Percentiles rank a stretch among this genome's conserved stretches.
These are phyloP conservation scores for Drosophila funebris DNA, from an alignment of 1,140 invertebrate species.

Conservation along the genomic window DNA sequence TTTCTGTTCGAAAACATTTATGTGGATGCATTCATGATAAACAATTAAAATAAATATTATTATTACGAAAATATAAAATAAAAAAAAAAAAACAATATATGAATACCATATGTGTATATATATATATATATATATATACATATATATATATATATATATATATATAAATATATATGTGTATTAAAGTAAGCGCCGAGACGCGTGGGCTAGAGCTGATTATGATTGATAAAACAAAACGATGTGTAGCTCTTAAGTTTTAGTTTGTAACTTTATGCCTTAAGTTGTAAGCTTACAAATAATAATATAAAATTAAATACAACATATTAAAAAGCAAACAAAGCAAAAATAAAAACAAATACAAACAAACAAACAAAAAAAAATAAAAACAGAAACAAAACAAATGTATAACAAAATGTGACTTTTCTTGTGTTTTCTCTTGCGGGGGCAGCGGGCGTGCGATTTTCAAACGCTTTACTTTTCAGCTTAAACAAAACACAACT, in stretches of 20 bases:
- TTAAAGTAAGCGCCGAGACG: constrained; percentile 19
- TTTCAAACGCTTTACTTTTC: not conserved
- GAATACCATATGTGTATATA: constrained; percentile 22
- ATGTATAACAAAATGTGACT: constrained; percentile 64
- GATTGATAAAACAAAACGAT: constrained; percentile 62
- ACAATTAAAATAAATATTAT: constrained; percentile 55
- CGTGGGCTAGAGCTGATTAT: constrained; percentile 57
- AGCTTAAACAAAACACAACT: no score
- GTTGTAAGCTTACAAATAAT: constrained; percentile 82
- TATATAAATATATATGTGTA: constrained; percentile 28
- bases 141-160: constrained; percentile 12
- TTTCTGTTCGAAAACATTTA: constrained; percentile 49
- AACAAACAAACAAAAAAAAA: constrained; percentile 55
- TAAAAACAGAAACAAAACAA: constrained; percentile 65
- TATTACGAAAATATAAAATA: constrained; percentile 30
- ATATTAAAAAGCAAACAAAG: constrained; percentile 78
- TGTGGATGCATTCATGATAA: constrained; percentile 45
- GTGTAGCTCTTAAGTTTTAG: constrained; percentile 76
- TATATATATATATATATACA: constrained; percentile 16
- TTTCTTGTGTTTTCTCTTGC: not conserved
- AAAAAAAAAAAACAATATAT: constrained; percentile 45
- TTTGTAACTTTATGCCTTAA: constrained; percentile 82
- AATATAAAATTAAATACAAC: constrained; percentile 78
- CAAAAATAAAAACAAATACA: constrained; percentile 61
- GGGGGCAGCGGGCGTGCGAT: no score